Evolutionary conservation across 2,888 invertebrate genomes (phyloP).

Genomic region (Zaprionus lineosus): DNA sequence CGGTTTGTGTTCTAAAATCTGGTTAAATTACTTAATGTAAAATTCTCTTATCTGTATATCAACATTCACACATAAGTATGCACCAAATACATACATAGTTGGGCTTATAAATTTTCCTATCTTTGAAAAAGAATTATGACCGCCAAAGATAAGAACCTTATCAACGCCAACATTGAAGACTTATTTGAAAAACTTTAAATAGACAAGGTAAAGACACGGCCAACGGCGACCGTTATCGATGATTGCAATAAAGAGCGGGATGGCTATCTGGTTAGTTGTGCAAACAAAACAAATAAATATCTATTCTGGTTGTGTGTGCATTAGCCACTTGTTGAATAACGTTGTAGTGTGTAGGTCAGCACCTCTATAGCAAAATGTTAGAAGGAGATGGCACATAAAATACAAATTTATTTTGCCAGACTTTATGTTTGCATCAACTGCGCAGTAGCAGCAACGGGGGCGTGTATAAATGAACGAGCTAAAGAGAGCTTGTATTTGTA

Average conservation of each 20-base stretch:
- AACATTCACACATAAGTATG: constrained; percentile 5
- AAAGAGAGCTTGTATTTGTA: constrained; percentile 4
- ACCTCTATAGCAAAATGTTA: constrained; percentile 5
- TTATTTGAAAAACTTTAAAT: constrained; percentile 31
- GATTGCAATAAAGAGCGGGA: constrained; percentile 30
- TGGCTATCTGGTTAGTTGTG: constrained; percentile 31
- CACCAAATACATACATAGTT: constrained; percentile 15
- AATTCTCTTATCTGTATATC: neutral
- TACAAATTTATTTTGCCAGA: constrained; percentile 31
- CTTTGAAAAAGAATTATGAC: constrained; percentile 49
- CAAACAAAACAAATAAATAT: constrained; percentile 30
- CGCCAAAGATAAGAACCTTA: constrained; percentile 53
- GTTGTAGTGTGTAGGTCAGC: constrained; percentile 36
- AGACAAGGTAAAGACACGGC: constrained; percentile 11
- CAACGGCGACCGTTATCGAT: constrained; percentile 26
- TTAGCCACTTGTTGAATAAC: constrained; percentile 67
- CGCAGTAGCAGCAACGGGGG: constrained; percentile 55
- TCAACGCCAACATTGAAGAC: constrained; percentile 36
- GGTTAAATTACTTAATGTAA: neutral
- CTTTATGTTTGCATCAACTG: constrained; percentile 51
- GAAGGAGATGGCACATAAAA: no score
- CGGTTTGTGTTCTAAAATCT: constrained; percentile 6
- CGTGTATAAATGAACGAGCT: constrained; percentile 26
- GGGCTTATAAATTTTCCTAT: no score
- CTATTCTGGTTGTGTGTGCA: constrained; percentile 22